Evolutionary conservation across 2,888 invertebrate species (phyloP).

Genomic region (Girardia tigrina): DNA sequence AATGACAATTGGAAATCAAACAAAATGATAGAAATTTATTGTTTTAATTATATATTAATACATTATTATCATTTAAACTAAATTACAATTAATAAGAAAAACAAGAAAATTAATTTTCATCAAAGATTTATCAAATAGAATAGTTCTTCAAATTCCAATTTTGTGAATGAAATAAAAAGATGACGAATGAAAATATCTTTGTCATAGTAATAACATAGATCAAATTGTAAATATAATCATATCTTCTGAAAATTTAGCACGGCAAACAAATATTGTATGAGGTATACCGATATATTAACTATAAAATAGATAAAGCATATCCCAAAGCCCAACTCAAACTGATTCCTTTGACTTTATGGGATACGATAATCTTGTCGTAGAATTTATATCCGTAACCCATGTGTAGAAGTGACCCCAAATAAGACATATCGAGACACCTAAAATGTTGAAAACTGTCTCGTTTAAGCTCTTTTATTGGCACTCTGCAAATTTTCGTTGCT

Average conservation of each 20-base stretch:
- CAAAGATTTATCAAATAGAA: no score
- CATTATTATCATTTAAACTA: no score
- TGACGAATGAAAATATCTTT: no score
- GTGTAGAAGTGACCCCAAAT: slow-evolving; percentile 29
- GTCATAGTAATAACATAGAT: no score
- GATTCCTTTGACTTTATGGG: not conserved
- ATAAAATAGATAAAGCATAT: not conserved
- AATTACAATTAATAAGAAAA: no score
- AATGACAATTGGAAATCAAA: no score
- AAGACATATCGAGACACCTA: slow-evolving; percentile 27
- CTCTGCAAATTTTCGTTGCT: not conserved
- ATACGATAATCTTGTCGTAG: not conserved
- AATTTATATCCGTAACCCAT: slow-evolving; percentile 31
- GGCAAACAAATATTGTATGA: not conserved
- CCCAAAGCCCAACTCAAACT: slow-evolving; percentile 13
- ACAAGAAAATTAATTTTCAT: no score
- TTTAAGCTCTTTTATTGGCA: not conserved
- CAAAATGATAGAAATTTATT: no score
- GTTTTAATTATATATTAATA: no score
- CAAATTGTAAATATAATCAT: no score
- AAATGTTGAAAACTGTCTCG: slow-evolving; percentile 24
- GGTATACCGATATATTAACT: not conserved
- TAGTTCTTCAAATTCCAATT: no score
- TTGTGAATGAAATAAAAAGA: no score
- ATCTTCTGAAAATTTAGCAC: not conserved